Evolutionary conservation across 2,888 invertebrate species (phyloP).

Genomic region (Leptodirus hochenwartii): DNA sequence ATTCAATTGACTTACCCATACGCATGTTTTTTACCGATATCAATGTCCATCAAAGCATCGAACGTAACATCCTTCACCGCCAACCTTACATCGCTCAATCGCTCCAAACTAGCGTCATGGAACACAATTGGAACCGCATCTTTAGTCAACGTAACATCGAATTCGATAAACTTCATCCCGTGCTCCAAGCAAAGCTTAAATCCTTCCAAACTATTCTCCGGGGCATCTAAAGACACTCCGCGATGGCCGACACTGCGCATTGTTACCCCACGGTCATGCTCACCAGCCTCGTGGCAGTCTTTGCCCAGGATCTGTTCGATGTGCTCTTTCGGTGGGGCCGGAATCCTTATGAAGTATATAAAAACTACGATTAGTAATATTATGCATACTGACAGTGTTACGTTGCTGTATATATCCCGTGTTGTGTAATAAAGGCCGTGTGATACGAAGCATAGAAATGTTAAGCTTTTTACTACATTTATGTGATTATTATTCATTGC

Average conservation of each 20-base stretch:
- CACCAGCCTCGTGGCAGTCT: slow-evolving; percentile 29
- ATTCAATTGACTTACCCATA: slow-evolving; percentile 36
- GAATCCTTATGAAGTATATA: slow-evolving; percentile 33
- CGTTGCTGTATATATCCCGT: no score
- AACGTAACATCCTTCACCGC: slow-evolving; percentile 38
- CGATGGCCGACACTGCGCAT: slow-evolving; percentile 54
- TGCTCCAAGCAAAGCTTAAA: slow-evolving; percentile 52
- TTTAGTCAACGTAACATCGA: slow-evolving; percentile 54
- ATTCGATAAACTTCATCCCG: slow-evolving; percentile 57
- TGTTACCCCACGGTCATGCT: slow-evolving; percentile 28
- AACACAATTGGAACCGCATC: slow-evolving; percentile 60
- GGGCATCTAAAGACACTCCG: slow-evolving; percentile 58
- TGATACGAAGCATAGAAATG: no score
- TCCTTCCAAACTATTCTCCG: slow-evolving; percentile 61
- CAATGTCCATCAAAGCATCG: slow-evolving; percentile 40
- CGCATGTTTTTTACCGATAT: slow-evolving; percentile 51
- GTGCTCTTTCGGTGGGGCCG: slow-evolving; percentile 25
- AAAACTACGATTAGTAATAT: slow-evolving; percentile 16
- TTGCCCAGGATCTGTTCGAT: slow-evolving; percentile 31
- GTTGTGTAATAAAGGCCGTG: no score
- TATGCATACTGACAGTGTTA: no score
- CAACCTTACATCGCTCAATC: slow-evolving; percentile 38
- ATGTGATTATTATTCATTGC: no score
- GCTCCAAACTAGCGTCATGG: slow-evolving; percentile 54
- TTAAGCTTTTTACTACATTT: no score